Percentiles rank a stretch among this genome's conserved stretches.
These are phyloP conservation scores for Sebastes steindachneri DNA, from an alignment of 2,797 vertebrate genomes.

Conservation along the genomic window DNA sequence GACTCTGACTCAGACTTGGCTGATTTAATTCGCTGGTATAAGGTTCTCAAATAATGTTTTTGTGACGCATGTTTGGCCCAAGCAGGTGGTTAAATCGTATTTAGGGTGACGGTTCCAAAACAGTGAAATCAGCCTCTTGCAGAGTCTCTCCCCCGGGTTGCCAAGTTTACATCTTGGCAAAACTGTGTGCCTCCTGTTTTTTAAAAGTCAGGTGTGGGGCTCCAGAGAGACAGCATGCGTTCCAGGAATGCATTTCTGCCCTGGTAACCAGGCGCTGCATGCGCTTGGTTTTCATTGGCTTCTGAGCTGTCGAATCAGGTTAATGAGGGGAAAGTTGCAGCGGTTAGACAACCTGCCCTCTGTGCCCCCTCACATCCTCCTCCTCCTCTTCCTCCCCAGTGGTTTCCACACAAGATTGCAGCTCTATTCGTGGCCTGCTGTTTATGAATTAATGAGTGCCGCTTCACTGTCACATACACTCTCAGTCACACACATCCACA, in stretches of 20 bases:
- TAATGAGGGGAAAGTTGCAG: constrained; percentile 67
- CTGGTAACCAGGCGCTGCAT: constrained; percentile 77
- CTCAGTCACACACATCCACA: constrained; percentile 39
- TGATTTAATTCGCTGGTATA: background rate
- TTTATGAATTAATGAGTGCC: constrained; percentile 77
- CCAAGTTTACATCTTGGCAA: background rate
- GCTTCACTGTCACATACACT: constrained; percentile 61
- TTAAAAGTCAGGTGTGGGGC: constrained; percentile 10
- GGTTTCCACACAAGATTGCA: constrained; percentile 50
- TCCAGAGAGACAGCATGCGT: constrained; percentile 18
- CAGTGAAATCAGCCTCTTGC: constrained; percentile 15
- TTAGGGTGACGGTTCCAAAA: background rate
- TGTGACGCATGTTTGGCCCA: background rate
- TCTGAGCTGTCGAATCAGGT: constrained; percentile 68
- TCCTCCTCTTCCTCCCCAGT: constrained; percentile 33
- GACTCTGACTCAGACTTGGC: background rate
- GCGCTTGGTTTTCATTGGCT: constrained; percentile 72
- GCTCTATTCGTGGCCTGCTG: constrained; percentile 72
- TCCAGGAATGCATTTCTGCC: constrained; percentile 75
- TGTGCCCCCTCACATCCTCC: constrained; percentile 23
- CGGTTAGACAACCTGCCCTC: constrained; percentile 63
- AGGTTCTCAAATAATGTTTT: background rate
- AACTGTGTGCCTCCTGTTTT: background rate
- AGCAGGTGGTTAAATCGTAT: constrained; percentile 4
- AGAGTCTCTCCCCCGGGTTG: background rate